Conservation (phyloP, 2,113 vertebrate species). For the Poeciliopsis prolifica region DNA sequence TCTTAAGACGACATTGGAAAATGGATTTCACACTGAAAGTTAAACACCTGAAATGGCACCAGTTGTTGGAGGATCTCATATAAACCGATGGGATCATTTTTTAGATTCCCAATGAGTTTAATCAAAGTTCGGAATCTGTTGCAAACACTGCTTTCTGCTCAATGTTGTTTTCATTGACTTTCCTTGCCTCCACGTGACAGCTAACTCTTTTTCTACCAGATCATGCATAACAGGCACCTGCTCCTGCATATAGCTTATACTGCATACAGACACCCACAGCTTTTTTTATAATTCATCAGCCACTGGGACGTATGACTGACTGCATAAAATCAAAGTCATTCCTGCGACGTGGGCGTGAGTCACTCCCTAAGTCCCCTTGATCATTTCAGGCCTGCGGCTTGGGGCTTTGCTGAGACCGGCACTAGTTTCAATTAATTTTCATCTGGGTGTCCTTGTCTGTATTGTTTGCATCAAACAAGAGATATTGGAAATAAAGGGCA, state of each 20-base stretch:
- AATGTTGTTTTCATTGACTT: conserved; percentile 10
- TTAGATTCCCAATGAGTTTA: background rate
- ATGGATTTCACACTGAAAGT: background rate
- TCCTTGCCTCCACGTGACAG: conserved; percentile 9
- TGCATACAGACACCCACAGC: conserved; percentile 27
- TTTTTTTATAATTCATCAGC: conserved; percentile 45
- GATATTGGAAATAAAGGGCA: conserved; percentile 20
- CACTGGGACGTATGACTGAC: conserved; percentile 42
- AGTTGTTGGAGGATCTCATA: background rate
- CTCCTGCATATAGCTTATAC: conserved; percentile 34
- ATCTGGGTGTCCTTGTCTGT: conserved; percentile 37
- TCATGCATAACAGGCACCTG: conserved; percentile 46
- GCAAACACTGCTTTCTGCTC: background rate
- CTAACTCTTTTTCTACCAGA: conserved; percentile 35
- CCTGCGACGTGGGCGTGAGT: conserved; percentile 33
- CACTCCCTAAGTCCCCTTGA: conserved; percentile 46
- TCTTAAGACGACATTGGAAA: conserved; percentile 17
- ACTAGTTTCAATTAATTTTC: conserved; percentile 51
- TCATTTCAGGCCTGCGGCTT: conserved; percentile 31
- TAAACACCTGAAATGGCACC: background rate
- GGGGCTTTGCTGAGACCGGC: conserved; percentile 39
- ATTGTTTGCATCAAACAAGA: conserved; percentile 39
- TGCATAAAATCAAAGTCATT: conserved; percentile 44
- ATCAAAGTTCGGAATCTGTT: background rate
- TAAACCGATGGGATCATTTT: background rate